Evolutionary conservation across 2,888 invertebrate species (phyloP).

Genomic region (Watsonalla binaria): DNA sequence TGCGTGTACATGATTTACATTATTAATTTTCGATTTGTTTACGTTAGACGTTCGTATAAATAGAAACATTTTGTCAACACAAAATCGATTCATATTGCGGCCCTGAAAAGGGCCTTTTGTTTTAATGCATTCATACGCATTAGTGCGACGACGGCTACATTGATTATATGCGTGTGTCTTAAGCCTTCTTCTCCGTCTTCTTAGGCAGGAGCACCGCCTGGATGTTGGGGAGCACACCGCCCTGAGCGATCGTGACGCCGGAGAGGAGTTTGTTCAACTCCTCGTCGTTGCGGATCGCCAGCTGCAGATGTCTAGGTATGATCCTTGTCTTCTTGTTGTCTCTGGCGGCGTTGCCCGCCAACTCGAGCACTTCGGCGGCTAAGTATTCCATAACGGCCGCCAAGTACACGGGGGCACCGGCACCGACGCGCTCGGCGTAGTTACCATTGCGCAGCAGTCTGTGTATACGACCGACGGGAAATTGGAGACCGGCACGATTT

Average conservation of each 20-base stretch:
- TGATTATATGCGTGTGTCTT: too few species aligned
- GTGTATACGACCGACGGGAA: conserved; percentile 80
- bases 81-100: too few species aligned
- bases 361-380: conserved; percentile 83
- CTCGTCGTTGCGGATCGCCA: conserved; percentile 90
- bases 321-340: conserved; percentile 87
- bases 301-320: conserved; percentile 86
- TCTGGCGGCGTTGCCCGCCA: conserved; percentile 77
- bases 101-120: too few species aligned
- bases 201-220: conserved; percentile 86
- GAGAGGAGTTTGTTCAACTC: conserved; percentile 87
- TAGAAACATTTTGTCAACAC: too few species aligned
- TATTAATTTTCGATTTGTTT: too few species aligned
- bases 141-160: too few species aligned
- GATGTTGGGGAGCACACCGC: conserved; percentile 90
- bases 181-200: too few species aligned
- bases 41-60: too few species aligned
- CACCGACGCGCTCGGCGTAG: conserved; percentile 79
- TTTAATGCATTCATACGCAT: too few species aligned
- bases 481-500: conserved; percentile 76
- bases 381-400: conserved; percentile 82
- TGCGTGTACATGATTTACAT: too few species aligned
- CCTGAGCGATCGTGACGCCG: conserved; percentile 90
- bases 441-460: conserved; percentile 80
- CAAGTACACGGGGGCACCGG: conserved; percentile 74